Conservation (phyloP, 2,797 vertebrate genomes). For the Lophius americanus region DNA sequence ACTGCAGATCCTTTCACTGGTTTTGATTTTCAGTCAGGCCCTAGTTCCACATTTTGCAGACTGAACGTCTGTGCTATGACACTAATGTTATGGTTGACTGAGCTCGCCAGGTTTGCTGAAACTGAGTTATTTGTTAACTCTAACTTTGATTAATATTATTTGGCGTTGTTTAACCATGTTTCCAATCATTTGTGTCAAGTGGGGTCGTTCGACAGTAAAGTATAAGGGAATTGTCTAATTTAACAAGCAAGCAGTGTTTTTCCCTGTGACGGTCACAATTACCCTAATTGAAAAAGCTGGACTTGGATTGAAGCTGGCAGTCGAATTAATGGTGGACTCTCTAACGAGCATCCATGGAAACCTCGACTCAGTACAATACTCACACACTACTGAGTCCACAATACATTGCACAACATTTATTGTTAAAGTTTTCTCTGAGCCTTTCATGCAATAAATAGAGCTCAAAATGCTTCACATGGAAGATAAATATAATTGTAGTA, state of each 20-base stretch:
- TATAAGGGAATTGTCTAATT: slow-evolving; percentile 60
- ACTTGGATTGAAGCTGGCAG: slow-evolving; percentile 73
- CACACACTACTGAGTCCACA: slow-evolving; percentile 30
- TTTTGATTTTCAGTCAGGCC: slow-evolving; percentile 8
- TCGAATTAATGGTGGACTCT: slow-evolving; percentile 74
- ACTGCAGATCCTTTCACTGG: slow-evolving; percentile 17
- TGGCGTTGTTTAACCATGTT: slow-evolving; percentile 33
- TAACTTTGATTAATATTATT: slow-evolving; percentile 25
- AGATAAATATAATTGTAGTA: too few species aligned
- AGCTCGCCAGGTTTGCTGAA: slow-evolving; percentile 3
- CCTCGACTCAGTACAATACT: slow-evolving; percentile 40
- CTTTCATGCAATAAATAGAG: too few species aligned
- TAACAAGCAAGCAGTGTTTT: slow-evolving; percentile 63
- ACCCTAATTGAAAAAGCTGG: slow-evolving; percentile 74
- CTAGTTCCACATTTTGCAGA: not conserved
- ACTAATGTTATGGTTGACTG: not conserved
- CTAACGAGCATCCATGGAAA: slow-evolving; percentile 62
- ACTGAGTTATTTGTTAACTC: slow-evolving; percentile 16
- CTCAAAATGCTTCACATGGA: too few species aligned
- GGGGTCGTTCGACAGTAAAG: slow-evolving; percentile 49
- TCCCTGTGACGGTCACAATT: slow-evolving; percentile 68
- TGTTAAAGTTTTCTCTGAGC: too few species aligned
- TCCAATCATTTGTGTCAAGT: slow-evolving; percentile 44
- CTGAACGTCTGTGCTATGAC: not conserved
- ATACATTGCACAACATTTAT: not conserved